Evolutionary conservation across 2,888 invertebrate genomes (phyloP).

Genomic region (Amiota communis): DNA sequence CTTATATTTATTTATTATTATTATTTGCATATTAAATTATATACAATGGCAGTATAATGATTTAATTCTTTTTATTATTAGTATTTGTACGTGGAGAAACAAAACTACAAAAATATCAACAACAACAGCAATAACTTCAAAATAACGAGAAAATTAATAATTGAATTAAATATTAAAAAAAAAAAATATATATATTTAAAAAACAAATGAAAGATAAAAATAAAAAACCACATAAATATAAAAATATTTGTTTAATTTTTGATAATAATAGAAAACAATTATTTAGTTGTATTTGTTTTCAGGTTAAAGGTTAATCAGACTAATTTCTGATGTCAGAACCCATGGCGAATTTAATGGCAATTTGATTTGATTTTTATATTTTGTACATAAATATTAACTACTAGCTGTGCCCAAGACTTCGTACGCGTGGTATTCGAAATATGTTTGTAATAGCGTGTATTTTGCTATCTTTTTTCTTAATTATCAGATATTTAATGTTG

Average conservation of each 20-base stretch:
- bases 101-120: slow-evolving; percentile 22
- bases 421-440: too few species aligned
- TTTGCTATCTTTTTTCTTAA: too few species aligned
- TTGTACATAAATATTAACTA: too few species aligned
- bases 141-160: slow-evolving; percentile 25
- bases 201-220: slow-evolving; percentile 51
- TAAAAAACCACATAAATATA: slow-evolving; percentile 61
- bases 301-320: too few species aligned
- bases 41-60: slow-evolving; percentile 56
- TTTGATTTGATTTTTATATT: too few species aligned
- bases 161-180: slow-evolving; percentile 30
- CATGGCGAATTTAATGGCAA: too few species aligned
- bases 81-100: too few species aligned
- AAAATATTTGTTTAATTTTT: slow-evolving; percentile 42
- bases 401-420: too few species aligned
- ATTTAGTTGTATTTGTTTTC: slow-evolving; percentile 1
- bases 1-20: slow-evolving; percentile 22
- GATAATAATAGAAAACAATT: slow-evolving; percentile 38
- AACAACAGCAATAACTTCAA: slow-evolving; percentile 32
- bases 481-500: too few species aligned
- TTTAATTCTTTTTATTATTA: slow-evolving; percentile 38
- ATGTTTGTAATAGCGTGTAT: too few species aligned
- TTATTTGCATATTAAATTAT: slow-evolving; percentile 65
- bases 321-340: too few species aligned
- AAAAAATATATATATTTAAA: slow-evolving; percentile 42